Base-by-base conservation (phyloP, 2,888 invertebrate species). In the Ectobius pallidus region DNA sequence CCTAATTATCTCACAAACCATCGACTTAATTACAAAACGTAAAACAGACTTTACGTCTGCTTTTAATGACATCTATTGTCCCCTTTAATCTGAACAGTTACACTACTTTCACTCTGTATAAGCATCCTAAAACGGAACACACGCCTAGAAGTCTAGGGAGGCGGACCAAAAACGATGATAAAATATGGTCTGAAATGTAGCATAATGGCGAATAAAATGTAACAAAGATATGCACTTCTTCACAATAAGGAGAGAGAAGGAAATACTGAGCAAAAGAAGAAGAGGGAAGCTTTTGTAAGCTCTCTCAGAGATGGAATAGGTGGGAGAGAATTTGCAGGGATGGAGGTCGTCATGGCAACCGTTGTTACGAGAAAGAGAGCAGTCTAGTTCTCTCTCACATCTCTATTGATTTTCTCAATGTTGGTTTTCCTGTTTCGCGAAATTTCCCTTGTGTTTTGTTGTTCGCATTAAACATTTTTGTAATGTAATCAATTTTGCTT, bases 351-450 rank as follows among this genome's bases (percentile, higher is more conserved):
- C 52, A 52, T 25, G 25, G 52, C 7, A 52, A 52, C 52, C 25
- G 52, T 52, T 52, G 52, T 52, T 52, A 52, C 11, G 52, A 49
- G 52, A 25, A 52, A 52, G 25, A 25, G 52, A 39, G 39, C 7
- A 39, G 39, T 39, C 39, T 22, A 14, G 14, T 1, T 18, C 14
- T 52, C 22, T 22, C 52, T 52, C 3, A 25, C 52, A 22, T 25
- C 14, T 25, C 25, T 52, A 52, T 52, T 52, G 52, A 52, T 52
- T 52, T 52, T 52, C 52, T 25, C 22, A 52, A 52, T 7, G 25
- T 14, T 52, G 9, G 11, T 9, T 25, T 52, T 7, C 25, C 52
- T 25, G 9, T 20, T n/a, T 46, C 46, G n/a, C 9, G 7, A 52
- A 52, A 52, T 25, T 52, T 22, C 2, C 22, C 25, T 52, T 25